phyloP scores from a whole-genome alignment of 2,888 invertebrate species.

The Ormyrus labotus region DNA sequence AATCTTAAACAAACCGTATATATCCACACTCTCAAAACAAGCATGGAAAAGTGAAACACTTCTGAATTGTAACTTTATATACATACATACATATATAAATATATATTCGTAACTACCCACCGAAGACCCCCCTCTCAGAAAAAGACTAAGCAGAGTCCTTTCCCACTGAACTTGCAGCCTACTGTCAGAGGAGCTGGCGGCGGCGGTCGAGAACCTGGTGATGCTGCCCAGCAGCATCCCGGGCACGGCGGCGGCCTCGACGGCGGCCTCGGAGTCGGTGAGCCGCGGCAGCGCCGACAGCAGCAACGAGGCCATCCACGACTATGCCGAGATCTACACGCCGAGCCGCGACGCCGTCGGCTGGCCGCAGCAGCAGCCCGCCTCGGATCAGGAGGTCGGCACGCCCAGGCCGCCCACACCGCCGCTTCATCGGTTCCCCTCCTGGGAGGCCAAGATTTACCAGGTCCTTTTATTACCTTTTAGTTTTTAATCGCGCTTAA shows the following conservation, averaged over 20 bases:
- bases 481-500: conserved; percentile 3
- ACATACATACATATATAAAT: neutral
- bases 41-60: too few species aligned
- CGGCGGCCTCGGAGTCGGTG: conserved; percentile 79
- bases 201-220: conserved; percentile 79
- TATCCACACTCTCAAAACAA: too few species aligned
- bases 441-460: conserved; percentile 97
- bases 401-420: conserved; percentile 88
- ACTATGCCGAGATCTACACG: conserved; percentile 96
- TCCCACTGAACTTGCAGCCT: conserved; percentile 59
- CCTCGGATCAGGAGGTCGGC: conserved; percentile 18
- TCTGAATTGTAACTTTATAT: neutral
- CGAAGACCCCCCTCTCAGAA: too few species aligned
- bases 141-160: too few species aligned
- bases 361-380: conserved; percentile 75
- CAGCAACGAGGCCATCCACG: conserved; percentile 81
- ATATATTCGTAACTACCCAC: too few species aligned
- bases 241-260: conserved; percentile 76
- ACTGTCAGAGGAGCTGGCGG: conserved; percentile 78
- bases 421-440: conserved; percentile 92
- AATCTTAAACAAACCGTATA: too few species aligned
- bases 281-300: conserved; percentile 42
- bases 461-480: conserved; percentile 79
- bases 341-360: conserved; percentile 86
- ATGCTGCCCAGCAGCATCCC: conserved; percentile 74